Evolutionary conservation across 1,140 invertebrate species (phyloP).

Genomic region (Macrosteles quadrilineatus): DNA sequence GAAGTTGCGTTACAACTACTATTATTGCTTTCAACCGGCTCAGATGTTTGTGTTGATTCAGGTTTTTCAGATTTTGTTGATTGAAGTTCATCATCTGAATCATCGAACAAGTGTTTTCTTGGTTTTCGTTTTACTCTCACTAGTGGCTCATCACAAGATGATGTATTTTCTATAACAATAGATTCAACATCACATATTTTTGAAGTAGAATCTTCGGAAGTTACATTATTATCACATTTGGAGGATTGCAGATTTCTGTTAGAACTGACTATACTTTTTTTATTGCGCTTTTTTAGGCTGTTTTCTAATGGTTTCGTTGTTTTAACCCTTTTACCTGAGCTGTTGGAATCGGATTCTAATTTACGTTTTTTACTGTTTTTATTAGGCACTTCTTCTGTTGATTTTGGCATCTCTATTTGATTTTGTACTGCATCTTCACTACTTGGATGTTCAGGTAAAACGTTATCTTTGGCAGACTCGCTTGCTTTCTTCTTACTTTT

Average conservation of each 20-base stretch:
- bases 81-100: neutral
- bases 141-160: slow-evolving; percentile 5
- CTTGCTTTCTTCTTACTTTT: neutral
- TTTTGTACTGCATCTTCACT: neutral
- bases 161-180: neutral
- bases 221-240: neutral
- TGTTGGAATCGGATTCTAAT: neutral
- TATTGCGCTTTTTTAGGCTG: neutral
- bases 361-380: neutral
- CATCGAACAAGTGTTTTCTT: neutral
- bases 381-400: neutral
- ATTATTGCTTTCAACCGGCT: neutral
- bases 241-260: neutral
- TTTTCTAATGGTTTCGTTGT: neutral
- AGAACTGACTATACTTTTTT: neutral
- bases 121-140: neutral
- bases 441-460: neutral
- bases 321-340: neutral
- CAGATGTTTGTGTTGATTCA: neutral
- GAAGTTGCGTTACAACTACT: neutral
- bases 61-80: neutral
- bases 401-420: neutral
- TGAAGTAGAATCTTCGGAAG: neutral
- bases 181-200: neutral
- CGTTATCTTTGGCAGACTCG: neutral